These are phyloP conservation scores for Calonectris borealis DNA, from an alignment of 2,113 vertebrate genomes.

Conservation along the genomic window DNA sequence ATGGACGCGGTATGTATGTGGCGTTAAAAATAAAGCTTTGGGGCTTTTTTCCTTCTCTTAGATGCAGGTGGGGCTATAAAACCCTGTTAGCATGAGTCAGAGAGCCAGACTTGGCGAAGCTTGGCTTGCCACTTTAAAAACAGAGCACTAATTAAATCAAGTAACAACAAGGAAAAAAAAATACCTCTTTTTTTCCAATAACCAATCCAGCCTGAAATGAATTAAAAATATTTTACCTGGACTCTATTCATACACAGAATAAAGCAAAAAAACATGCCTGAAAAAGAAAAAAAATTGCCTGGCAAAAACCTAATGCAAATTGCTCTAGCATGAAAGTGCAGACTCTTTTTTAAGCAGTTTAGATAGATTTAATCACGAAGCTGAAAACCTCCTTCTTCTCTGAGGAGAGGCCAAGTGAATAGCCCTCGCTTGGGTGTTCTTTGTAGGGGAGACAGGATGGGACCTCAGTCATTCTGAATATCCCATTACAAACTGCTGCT, in stretches of 20 bases:
- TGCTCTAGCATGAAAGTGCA: constrained; percentile 20
- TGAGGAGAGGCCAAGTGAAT: not conserved
- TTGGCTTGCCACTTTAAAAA: constrained; percentile 62
- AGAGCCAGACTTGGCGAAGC: constrained; percentile 65
- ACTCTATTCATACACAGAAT: constrained; percentile 56
- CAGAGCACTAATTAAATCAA: constrained; percentile 72
- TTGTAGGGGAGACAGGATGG: not conserved
- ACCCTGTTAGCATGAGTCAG: constrained; percentile 64
- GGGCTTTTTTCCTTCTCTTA: constrained; percentile 46
- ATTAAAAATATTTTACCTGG: constrained; percentile 81
- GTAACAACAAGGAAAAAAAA: constrained; percentile 65
- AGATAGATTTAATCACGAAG: constrained; percentile 8
- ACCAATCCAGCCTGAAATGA: constrained; percentile 72
- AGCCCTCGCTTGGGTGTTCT: not conserved
- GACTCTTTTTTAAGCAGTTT: not conserved
- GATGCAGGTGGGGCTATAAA: constrained; percentile 76
- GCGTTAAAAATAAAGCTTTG: constrained; percentile 71
- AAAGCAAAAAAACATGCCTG: constrained; percentile 49
- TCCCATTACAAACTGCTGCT: not conserved
- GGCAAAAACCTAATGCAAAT: constrained; percentile 43
- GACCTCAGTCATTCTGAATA: not conserved
- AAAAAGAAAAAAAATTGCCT: constrained; percentile 1
- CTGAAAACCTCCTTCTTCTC: not conserved
- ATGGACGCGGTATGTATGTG: not conserved
- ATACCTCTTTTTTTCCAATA: constrained; percentile 66